Conservation (phyloP, 2,888 invertebrate genomes). For the Patella caerulea region DNA sequence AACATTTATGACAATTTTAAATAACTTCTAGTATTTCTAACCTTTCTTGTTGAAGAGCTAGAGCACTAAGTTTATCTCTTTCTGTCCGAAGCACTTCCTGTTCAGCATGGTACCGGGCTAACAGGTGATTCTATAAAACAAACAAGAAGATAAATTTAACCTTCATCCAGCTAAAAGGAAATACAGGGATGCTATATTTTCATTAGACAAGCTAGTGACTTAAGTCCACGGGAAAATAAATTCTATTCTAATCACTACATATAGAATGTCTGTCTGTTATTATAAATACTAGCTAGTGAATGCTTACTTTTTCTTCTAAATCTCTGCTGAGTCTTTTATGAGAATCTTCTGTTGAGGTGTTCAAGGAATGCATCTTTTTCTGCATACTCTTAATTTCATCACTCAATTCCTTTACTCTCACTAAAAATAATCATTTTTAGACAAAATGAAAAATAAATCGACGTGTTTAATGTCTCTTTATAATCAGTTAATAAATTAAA, state of each 20-base stretch:
- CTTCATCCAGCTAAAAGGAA: too few species aligned
- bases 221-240: too few species aligned
- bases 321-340: conserved; percentile 46
- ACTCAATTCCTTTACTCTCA: conserved; percentile 49
- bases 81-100: conserved; percentile 50
- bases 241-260: too few species aligned
- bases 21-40: conserved; percentile 24
- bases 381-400: conserved; percentile 50
- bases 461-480: too few species aligned
- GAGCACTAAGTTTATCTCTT: conserved; percentile 47
- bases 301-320: conserved; percentile 49
- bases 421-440: conserved; percentile 31
- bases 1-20: too few species aligned
- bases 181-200: too few species aligned
- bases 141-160: background rate
- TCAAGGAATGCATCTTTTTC: conserved; percentile 43
- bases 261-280: too few species aligned
- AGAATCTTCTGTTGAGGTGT: conserved; percentile 41
- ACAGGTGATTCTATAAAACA: conserved; percentile 46
- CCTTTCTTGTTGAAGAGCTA: conserved; percentile 51
- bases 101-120: conserved; percentile 46
- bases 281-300: too few species aligned
- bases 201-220: too few species aligned
- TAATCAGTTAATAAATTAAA: too few species aligned
- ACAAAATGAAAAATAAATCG: too few species aligned